These are phyloP conservation scores for Microcaecilia unicolor DNA, from an alignment of 2,797 vertebrate species.

Conservation along the genomic window DNA sequence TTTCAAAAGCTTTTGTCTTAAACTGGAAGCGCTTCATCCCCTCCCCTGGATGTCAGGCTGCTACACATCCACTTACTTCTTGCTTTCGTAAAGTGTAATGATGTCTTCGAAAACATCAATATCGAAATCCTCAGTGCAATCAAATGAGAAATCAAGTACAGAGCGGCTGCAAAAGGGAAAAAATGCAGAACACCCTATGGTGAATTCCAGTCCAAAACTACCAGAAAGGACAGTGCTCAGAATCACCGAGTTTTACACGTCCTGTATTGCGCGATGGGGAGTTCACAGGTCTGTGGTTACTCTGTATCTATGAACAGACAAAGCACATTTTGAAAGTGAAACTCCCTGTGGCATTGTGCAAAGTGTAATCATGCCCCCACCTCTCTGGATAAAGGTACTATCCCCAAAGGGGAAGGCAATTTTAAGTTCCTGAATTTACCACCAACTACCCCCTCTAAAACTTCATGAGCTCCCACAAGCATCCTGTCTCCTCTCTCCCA, in stretches of 20 bases:
- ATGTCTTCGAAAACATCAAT: conserved; percentile 85
- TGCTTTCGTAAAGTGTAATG: conserved; percentile 77
- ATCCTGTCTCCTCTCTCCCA: too few species aligned
- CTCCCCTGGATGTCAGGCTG: background rate
- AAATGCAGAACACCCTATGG: conserved; percentile 36
- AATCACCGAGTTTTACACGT: too few species aligned
- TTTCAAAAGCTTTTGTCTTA: background rate
- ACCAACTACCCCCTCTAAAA: too few species aligned
- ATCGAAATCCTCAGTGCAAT: conserved; percentile 77
- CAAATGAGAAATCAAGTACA: conserved; percentile 88
- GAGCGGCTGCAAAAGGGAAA: conserved; percentile 51
- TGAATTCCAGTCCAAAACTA: too few species aligned
- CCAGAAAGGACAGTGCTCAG: fast-evolving
- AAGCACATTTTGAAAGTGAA: too few species aligned
- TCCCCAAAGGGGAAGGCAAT: too few species aligned
- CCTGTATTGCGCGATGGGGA: too few species aligned
- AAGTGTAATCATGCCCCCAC: background rate
- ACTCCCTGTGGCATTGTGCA: too few species aligned
- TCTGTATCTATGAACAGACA: too few species aligned
- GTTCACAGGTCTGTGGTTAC: too few species aligned
- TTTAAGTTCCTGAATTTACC: too few species aligned
- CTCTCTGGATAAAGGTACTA: background rate
- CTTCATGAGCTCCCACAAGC: too few species aligned
- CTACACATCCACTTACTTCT: conserved; percentile 76
- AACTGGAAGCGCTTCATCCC: background rate